phyloP scores from a whole-genome alignment of 2,888 invertebrate species.

The Apamea crenata region DNA sequence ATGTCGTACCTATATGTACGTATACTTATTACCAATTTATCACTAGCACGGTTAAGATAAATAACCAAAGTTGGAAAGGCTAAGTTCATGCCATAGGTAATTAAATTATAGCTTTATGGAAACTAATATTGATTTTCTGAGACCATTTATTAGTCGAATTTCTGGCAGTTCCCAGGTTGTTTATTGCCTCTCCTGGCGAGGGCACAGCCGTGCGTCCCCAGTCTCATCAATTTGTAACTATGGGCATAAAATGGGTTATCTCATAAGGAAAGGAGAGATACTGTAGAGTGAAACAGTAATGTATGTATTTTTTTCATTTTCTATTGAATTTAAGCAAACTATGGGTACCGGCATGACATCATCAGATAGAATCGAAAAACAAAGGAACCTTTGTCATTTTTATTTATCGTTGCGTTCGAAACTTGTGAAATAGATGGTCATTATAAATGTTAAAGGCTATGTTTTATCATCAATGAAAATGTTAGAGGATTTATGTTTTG shows the following conservation, averaged over 20 bases:
- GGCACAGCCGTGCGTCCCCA: too few species aligned
- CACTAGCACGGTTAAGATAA: neutral
- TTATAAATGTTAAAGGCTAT: slow-evolving; percentile 13
- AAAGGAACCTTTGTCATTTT: slow-evolving; percentile 70
- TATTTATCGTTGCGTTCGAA: slow-evolving; percentile 61
- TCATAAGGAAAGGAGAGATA: slow-evolving; percentile 29
- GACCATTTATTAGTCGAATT: neutral
- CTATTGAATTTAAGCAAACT: slow-evolving; percentile 52
- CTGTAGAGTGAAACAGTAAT: slow-evolving; percentile 24
- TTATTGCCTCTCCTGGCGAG: neutral
- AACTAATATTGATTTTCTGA: neutral
- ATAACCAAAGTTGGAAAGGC: too few species aligned
- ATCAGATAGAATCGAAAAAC: slow-evolving; percentile 66
- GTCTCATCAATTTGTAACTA: neutral
- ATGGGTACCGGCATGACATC: slow-evolving; percentile 64
- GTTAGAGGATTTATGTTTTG: neutral
- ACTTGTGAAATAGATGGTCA: slow-evolving; percentile 41
- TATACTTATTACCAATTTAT: neutral
- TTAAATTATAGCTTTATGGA: neutral
- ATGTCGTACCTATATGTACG: neutral
- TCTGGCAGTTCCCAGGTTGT: neutral
- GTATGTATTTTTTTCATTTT: neutral
- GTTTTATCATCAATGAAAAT: neutral
- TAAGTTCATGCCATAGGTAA: neutral
- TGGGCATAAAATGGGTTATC: neutral